Evolutionary conservation across 2,113 vertebrate genomes (phyloP), one percentile per base, ranked within the genome.

Genomic region (Piprites chloris): DNA sequence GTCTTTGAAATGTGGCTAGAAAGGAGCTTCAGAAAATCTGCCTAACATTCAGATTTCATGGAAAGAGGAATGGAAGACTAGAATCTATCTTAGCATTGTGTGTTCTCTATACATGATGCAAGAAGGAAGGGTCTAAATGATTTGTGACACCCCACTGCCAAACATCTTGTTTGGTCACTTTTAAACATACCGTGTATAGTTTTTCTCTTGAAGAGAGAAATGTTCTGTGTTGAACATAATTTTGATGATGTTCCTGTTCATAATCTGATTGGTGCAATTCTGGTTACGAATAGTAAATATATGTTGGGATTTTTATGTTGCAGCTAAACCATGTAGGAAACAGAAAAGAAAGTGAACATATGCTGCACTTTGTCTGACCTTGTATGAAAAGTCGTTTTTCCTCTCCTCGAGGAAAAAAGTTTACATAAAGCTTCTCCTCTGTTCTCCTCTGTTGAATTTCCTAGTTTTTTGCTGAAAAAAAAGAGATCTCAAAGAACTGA

Each of bases 371-470:
- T 33, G 7, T 46, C 53, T 74, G 83, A 66, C n/a, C 46, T 89
- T 21, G 1, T 65, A 37, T 41, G 15, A 77, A 41, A 75, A 59
- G 58, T 50, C 9, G 46, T 55, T 53, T 50, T 73, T 59, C 26
- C 7, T 83, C 15, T 79, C 9, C 24, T 30, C 27, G 37, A 74
- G 42, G 37, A 5, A 50, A 90, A 68, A 58, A 75, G 32, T 14
- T 17, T 0, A 27, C 1, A 19, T 1, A 3, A 50, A 53, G 21
- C 12, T n/a, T 65, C 37, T 49, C 27, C 5, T 44, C 26, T 47
- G 0, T n/a, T 65, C 37, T 49, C 27, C 5, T 44, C 26, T 47
- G 0, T 21, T 73, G 50, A 84, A 66, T 86, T 80, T 81, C 23
- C 30, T 58, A 13, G 12, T 35, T 52, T 90, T 68, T 56, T 2